Conservation (phyloP, 2,797 vertebrate genomes). For the Sandelia bainsii region DNA sequence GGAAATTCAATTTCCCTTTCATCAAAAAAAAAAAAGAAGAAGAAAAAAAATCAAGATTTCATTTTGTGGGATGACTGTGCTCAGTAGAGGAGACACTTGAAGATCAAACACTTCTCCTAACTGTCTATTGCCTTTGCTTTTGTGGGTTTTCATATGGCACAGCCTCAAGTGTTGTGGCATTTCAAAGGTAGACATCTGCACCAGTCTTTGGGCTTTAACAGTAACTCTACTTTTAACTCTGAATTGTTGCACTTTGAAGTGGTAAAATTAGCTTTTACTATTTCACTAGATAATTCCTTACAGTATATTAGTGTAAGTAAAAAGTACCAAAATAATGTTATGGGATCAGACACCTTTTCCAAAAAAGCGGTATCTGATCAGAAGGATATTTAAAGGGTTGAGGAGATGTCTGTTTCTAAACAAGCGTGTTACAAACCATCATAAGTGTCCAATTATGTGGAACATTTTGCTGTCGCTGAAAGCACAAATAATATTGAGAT, state of each 20-base stretch:
- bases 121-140: constrained; percentile 32
- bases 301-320: not conserved
- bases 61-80: constrained; percentile 44
- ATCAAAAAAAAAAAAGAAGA: constrained; percentile 48
- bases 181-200: constrained; percentile 16
- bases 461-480: not conserved
- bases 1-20: constrained; percentile 60
- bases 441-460: not conserved
- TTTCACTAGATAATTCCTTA: not conserved
- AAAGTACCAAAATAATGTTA: not conserved
- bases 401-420: not conserved
- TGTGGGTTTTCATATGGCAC: constrained; percentile 19
- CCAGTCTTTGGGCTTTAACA: constrained; percentile 4
- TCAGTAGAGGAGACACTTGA: constrained; percentile 45
- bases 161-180: constrained; percentile 30
- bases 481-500: no score
- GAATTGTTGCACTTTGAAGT: not conserved
- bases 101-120: constrained; percentile 47
- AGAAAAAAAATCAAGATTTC: constrained; percentile 47
- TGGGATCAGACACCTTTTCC: no score
- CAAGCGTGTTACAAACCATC: not conserved
- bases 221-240: not conserved
- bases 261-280: not conserved
- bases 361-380: not conserved
- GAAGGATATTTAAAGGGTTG: not conserved